phyloP scores from a whole-genome alignment of 2,113 vertebrate species.

The Empidonax alnorum region DNA sequence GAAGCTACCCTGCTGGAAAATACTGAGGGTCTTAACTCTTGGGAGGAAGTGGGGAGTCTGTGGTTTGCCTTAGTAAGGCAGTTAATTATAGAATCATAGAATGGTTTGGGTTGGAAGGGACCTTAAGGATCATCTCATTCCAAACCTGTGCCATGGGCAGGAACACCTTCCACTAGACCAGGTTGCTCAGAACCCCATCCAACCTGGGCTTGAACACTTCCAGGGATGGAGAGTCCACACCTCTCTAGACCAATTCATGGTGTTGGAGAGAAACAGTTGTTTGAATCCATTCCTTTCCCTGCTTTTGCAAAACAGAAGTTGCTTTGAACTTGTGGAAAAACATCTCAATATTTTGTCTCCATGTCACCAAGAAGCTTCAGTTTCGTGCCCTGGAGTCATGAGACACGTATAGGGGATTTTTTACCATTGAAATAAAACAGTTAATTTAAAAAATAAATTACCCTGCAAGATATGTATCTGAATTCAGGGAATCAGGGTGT shows the following conservation, averaged over 20 bases:
- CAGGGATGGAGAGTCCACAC: not conserved
- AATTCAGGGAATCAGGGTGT: not conserved
- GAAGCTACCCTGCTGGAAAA: not conserved
- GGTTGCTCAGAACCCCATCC: not conserved
- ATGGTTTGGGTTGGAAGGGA: not conserved
- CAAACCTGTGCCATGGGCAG: not conserved
- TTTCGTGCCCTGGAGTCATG: not conserved
- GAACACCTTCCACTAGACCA: not conserved
- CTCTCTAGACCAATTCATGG: not conserved
- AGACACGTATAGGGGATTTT: accelerated
- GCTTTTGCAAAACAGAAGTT: not conserved
- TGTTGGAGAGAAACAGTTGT: not conserved
- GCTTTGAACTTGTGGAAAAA: not conserved
- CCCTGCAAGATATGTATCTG: not conserved
- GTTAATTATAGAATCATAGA: not conserved
- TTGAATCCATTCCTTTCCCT: not conserved
- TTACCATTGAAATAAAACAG: not conserved
- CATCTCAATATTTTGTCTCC: not conserved
- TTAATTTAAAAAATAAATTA: not conserved
- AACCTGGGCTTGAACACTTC: not conserved
- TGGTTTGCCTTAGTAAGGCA: not conserved
- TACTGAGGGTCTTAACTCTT: not conserved
- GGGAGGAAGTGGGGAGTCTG: not conserved
- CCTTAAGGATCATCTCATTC: not conserved
- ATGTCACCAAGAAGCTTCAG: not conserved